Conservation (phyloP, 2,888 invertebrate species). For the Cordilura impudica region DNA sequence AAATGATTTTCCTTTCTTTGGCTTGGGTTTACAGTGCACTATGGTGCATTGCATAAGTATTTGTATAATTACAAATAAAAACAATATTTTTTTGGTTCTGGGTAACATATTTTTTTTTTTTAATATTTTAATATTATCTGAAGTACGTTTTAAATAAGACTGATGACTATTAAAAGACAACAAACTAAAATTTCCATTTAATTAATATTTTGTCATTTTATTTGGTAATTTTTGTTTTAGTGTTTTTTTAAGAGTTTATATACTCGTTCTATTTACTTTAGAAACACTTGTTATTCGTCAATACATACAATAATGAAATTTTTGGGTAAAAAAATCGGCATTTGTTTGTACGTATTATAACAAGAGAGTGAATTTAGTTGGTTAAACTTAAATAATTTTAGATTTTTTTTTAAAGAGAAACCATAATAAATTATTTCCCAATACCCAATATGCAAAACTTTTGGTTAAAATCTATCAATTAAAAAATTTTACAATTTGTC, state of each 20-base stretch:
- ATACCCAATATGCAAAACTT: too few relatives aligned
- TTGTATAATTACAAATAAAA: constrained; percentile 13
- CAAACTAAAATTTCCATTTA: background rate
- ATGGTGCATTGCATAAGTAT: background rate
- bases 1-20: constrained; percentile 12
- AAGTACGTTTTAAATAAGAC: background rate
- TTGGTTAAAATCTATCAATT: too few relatives aligned
- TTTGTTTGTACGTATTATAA: background rate
- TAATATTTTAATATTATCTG: background rate
- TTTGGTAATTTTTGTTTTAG: background rate
- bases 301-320: background rate
- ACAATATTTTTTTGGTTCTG: background rate
- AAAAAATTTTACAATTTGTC: too few relatives aligned
- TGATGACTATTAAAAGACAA: background rate
- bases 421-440: too few relatives aligned
- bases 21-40: background rate
- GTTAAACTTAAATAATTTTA: too few relatives aligned
- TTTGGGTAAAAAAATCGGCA: too few relatives aligned
- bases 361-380: background rate
- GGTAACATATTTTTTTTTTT: background rate
- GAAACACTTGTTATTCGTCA: background rate
- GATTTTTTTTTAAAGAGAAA: too few relatives aligned
- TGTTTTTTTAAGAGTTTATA: background rate
- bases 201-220: background rate
- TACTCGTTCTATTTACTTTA: background rate